A percentile compares a stretch with the other conserved stretches of the same genome.
phyloP scores from a whole-genome alignment of 2,888 invertebrate species.

The Synergus japonicus region DNA sequence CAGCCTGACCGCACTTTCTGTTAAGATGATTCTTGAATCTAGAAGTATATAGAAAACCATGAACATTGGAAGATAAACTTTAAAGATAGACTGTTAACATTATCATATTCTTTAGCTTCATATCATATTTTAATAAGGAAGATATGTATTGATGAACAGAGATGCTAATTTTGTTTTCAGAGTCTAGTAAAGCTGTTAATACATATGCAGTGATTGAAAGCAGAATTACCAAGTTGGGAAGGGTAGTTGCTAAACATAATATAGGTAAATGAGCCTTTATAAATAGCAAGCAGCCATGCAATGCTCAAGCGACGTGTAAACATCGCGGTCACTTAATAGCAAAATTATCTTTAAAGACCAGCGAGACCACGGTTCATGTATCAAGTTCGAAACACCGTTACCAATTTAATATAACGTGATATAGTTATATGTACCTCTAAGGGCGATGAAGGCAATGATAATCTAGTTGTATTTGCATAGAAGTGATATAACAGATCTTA shows the following conservation, averaged over 20 bases:
- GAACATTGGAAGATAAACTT: too few relatives aligned
- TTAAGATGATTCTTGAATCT: conserved; percentile 8
- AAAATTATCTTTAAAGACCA: conserved; percentile 31
- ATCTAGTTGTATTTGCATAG: conserved; percentile 34
- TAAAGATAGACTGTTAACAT: neutral
- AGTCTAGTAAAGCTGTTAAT: neutral
- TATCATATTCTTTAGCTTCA: too few relatives aligned
- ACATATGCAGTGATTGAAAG: neutral
- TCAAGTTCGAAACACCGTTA: conserved; percentile 23
- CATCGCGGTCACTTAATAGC: conserved; percentile 32
- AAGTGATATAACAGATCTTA: conserved; percentile 28
- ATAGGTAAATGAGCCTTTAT: neutral
- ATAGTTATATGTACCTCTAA: conserved; percentile 1
- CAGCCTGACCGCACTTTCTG: neutral
- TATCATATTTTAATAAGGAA: too few relatives aligned
- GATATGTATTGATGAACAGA: too few relatives aligned
- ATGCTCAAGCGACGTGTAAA: conserved; percentile 18
- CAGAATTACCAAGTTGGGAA: neutral
- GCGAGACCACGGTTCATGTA: conserved; percentile 19
- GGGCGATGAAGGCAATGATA: conserved; percentile 30
- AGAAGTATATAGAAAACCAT: neutral
- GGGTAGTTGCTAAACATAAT: neutral
- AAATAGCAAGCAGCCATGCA: conserved; percentile 25
- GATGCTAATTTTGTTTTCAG: too few relatives aligned
- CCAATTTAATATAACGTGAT: conserved; percentile 15